Evolutionary conservation across 2,888 invertebrate genomes (phyloP).

Genomic region (Pseudanteris insignis): DNA sequence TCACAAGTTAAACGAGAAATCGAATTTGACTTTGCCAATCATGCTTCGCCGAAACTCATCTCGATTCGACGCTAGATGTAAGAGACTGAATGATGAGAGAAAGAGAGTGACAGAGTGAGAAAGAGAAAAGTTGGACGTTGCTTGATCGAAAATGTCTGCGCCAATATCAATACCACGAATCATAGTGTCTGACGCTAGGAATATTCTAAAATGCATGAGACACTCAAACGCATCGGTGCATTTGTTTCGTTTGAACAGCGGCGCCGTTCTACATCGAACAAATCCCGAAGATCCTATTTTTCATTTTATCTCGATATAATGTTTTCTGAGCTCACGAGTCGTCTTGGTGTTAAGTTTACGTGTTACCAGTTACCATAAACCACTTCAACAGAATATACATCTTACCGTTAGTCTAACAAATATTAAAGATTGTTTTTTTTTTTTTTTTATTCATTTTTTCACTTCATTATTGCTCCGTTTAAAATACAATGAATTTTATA

Average conservation of each 20-base stretch:
- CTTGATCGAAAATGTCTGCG: conserved; percentile 47
- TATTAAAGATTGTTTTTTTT: no score
- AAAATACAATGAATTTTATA: no score
- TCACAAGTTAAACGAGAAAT: conserved; percentile 30
- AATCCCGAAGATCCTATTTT: conserved; percentile 6
- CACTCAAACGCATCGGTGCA: conserved; percentile 33
- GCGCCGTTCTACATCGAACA: conserved; percentile 26
- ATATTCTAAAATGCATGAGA: conserved; percentile 50
- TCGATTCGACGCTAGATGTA: conserved; percentile 39
- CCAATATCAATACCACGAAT: conserved; percentile 51
- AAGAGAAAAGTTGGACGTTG: conserved; percentile 46
- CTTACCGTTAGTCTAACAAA: no score
- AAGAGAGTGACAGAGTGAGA: conserved; percentile 2
- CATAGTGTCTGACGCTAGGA: conserved; percentile 44
- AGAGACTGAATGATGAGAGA: conserved; percentile 6
- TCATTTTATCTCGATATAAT: conserved; percentile 9
- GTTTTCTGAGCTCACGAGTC: no score
- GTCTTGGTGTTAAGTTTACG: no score
- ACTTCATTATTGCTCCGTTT: no score
- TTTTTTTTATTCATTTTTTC: no score
- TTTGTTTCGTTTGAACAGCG: conserved; percentile 21
- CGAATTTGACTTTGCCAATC: conserved; percentile 35
- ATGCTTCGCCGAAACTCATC: conserved; percentile 41
- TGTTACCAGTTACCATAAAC: no score
- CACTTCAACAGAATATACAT: no score